These are phyloP conservation scores for Amaurobius ferox DNA, from an alignment of 2,888 invertebrate species.

Conservation along the genomic window DNA sequence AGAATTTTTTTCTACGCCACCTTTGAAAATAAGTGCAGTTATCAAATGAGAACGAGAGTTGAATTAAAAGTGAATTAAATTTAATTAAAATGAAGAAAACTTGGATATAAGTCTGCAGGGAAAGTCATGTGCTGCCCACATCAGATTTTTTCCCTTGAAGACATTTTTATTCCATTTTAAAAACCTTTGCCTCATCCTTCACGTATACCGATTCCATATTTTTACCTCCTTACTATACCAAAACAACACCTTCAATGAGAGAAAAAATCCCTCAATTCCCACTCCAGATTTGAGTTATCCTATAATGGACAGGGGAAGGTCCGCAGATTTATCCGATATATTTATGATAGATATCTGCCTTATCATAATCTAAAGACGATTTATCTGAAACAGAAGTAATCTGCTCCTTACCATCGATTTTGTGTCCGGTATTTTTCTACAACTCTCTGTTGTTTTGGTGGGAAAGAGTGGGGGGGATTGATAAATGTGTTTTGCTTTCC, in stretches of 20 bases:
- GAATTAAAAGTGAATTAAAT: too few relatives aligned
- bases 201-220: too few relatives aligned
- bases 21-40: too few relatives aligned
- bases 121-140: too few relatives aligned
- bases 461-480: not conserved
- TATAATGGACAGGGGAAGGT: not conserved
- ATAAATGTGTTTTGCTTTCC: not conserved
- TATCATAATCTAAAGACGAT: not conserved
- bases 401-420: not conserved
- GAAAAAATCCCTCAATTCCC: not conserved
- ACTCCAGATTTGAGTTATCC: constrained; percentile 1
- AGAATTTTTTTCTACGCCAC: too few relatives aligned
- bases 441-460: not conserved
- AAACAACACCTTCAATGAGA: not conserved
- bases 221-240: too few relatives aligned
- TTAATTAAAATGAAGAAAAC: too few relatives aligned
- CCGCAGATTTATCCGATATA: not conserved
- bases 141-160: too few relatives aligned
- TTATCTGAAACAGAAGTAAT: not conserved
- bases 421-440: not conserved
- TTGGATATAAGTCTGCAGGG: too few relatives aligned
- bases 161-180: too few relatives aligned
- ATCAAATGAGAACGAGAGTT: too few relatives aligned
- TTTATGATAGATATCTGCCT: not conserved
- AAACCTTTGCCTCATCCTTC: too few relatives aligned